These are phyloP conservation scores for Chamaetylas fuelleborni DNA, from an alignment of 2,113 vertebrate genomes.

Conservation along the genomic window DNA sequence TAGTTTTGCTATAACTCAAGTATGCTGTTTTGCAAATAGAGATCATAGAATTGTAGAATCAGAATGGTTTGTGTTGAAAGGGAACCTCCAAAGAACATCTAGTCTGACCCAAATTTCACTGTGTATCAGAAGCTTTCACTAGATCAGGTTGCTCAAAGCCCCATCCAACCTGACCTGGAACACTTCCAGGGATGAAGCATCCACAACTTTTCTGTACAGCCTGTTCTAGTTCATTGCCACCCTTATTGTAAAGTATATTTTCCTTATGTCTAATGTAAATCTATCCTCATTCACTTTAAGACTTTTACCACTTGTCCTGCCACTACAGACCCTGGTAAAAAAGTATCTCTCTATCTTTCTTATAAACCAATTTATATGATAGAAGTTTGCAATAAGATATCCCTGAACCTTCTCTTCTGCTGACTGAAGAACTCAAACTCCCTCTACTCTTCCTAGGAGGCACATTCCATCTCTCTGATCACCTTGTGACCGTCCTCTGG, in stretches of 20 bases:
- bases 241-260: not conserved
- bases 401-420: not conserved
- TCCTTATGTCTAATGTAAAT: not conserved
- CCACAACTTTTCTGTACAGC: not conserved
- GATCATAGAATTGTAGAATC: not conserved
- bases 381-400: not conserved
- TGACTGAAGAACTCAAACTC: not conserved
- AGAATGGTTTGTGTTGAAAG: not conserved
- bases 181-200: not conserved
- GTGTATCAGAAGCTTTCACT: not conserved
- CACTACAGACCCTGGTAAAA: not conserved
- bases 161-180: not conserved
- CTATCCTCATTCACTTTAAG: not conserved
- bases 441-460: not conserved
- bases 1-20: not conserved
- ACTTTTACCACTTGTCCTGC: not conserved
- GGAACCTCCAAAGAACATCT: not conserved
- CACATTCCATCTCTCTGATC: not conserved
- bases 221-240: not conserved
- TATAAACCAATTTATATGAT: accelerated
- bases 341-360: not conserved
- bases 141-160: not conserved
- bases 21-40: not conserved
- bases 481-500: not conserved
- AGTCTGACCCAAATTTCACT: accelerated